Evolutionary conservation across 1,140 invertebrate genomes (phyloP).

Genomic region (Lysiphlebus fabarum): DNA sequence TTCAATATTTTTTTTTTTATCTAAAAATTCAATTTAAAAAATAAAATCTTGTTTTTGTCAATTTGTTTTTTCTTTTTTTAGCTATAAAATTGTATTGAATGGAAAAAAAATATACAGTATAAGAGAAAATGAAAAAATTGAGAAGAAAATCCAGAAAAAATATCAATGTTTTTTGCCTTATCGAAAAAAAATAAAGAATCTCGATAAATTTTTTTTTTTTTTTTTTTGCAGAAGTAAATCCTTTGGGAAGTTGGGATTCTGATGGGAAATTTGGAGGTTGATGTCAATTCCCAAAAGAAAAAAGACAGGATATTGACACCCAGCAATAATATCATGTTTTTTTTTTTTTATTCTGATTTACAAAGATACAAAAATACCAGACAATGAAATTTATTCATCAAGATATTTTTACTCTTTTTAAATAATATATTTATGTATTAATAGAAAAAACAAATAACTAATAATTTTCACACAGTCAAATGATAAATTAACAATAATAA

Average conservation of each 20-base stretch:
- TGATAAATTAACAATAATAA: too few relatives aligned
- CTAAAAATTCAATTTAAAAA: too few relatives aligned
- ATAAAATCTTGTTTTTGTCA: too few relatives aligned
- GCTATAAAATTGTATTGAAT: slow-evolving; percentile 15
- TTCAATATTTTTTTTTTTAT: too few relatives aligned
- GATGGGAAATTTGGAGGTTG: slow-evolving; percentile 9
- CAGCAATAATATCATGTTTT: slow-evolving; percentile 36
- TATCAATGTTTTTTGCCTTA: slow-evolving; percentile 7
- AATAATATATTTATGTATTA: neutral
- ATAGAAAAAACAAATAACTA: neutral
- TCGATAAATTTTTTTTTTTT: neutral
- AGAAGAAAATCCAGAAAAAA: slow-evolving; percentile 23
- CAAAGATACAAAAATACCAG: slow-evolving; percentile 20
- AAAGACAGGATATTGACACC: slow-evolving; percentile 35
- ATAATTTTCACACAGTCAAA: neutral
- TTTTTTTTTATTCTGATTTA: slow-evolving; percentile 29
- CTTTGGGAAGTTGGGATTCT: slow-evolving; percentile 8
- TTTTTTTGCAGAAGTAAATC: slow-evolving; percentile 6
- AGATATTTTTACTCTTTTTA: neutral
- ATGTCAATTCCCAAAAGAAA: slow-evolving; percentile 14
- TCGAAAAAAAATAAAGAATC: neutral
- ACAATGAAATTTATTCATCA: too few relatives aligned
- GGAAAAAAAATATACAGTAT: slow-evolving; percentile 8
- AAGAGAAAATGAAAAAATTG: slow-evolving; percentile 17
- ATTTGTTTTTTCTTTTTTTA: neutral